Conservation (phyloP, 2,888 invertebrate species). For the Labia minor region DNA sequence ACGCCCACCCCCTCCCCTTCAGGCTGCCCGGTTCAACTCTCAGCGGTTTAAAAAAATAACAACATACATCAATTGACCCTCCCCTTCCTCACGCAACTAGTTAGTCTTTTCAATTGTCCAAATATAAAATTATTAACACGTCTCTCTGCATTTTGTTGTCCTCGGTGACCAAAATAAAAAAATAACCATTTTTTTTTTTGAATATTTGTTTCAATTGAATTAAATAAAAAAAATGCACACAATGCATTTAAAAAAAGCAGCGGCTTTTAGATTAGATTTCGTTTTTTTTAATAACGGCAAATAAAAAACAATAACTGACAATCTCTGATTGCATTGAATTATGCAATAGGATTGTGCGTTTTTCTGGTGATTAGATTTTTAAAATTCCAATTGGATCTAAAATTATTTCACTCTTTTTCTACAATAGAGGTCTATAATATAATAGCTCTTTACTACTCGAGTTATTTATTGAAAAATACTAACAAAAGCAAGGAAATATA, state of each 20-base stretch:
- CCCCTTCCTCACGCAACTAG: not conserved
- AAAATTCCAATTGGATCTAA: too few species aligned
- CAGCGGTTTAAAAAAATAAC: not conserved
- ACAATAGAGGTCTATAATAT: too few species aligned
- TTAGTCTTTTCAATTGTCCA: constrained; percentile 3
- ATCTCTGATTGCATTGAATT: constrained; percentile 1
- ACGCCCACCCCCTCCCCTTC: not conserved
- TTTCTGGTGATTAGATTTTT: constrained; percentile 1
- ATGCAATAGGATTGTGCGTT: not conserved
- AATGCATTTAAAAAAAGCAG: not conserved
- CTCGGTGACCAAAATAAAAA: not conserved
- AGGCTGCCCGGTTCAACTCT: not conserved
- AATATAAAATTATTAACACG: constrained; percentile 13
- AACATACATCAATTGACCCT: not conserved
- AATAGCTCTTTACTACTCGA: too few species aligned
- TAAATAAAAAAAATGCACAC: not conserved
- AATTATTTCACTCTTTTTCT: too few species aligned
- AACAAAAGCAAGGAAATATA: too few species aligned
- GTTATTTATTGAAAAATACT: too few species aligned
- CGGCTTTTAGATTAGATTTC: not conserved
- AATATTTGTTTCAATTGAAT: not conserved
- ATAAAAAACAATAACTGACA: constrained; percentile 13
- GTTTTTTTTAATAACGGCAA: not conserved
- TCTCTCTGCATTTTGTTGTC: not conserved
- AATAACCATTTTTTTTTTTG: not conserved